Evolutionary conservation across 2,888 invertebrate genomes (phyloP).

Genomic region (Capitulum mitella): DNA sequence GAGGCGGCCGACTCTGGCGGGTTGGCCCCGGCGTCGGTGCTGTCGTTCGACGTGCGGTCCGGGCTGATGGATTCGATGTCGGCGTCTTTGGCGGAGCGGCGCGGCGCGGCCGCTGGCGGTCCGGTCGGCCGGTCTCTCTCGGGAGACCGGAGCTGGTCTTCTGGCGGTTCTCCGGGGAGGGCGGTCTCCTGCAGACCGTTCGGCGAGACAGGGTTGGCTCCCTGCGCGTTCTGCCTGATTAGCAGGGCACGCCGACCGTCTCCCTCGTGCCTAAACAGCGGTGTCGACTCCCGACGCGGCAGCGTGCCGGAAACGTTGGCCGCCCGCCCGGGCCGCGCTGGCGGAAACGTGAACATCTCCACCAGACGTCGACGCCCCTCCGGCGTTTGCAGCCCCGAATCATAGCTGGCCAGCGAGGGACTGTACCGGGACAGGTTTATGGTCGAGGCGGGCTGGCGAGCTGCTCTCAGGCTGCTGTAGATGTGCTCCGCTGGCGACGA

Average conservation of each 20-base stretch:
- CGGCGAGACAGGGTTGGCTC: no score
- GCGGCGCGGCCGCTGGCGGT: no score
- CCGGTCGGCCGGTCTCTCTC: no score
- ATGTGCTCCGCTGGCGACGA: slow-evolving; percentile 54
- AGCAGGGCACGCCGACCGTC: no score
- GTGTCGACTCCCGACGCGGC: slow-evolving; percentile 69
- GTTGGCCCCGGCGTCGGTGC: background rate
- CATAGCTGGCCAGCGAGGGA: slow-evolving; percentile 62
- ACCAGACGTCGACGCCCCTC: slow-evolving; percentile 61
- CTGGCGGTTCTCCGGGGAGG: no score
- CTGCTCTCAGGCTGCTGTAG: no score
- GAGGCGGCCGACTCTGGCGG: background rate
- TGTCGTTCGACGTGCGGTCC: slow-evolving; percentile 40
- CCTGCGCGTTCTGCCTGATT: no score
- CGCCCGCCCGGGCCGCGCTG: slow-evolving; percentile 68
- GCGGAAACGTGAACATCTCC: slow-evolving; percentile 53
- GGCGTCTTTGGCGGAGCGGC: no score
- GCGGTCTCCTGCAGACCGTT: no score
- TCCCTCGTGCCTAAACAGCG: no score
- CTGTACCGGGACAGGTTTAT: background rate
- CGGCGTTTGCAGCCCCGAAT: slow-evolving; percentile 73
- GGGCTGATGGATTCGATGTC: slow-evolving; percentile 48
- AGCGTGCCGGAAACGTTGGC: slow-evolving; percentile 85
- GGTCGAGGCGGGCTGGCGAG: no score
- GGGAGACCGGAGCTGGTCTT: no score